Base-by-base conservation (phyloP, 2,888 invertebrate genomes). In the Agrochola circellaris region DNA sequence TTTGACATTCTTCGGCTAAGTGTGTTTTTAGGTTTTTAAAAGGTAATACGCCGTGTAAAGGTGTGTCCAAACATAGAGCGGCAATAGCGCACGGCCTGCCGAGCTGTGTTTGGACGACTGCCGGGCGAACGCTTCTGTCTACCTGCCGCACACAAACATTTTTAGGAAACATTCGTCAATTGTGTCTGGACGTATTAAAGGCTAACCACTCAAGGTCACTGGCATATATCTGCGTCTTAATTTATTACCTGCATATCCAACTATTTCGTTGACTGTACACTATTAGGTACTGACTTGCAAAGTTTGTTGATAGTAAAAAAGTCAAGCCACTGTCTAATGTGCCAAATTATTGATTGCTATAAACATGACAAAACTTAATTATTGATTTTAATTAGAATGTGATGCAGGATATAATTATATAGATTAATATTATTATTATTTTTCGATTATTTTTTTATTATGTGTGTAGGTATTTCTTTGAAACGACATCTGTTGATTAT, bases 311-410 rank as follows among this genome's bases (percentile, higher is more conserved):
- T 51, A 26, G 9, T 51, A 75, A 72, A 71, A 30, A 78, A 56
- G 45, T 17, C 45, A 1, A 66, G 15, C 45, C 48, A 74, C 30
- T 64, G 81, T 67, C 51, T 69, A 61, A 75, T 56, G 9, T 48
- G 17, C 3, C n/a, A 75, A 23, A 48, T 26, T 67, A 60, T 66
- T 80, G 61, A 84, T 73, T 79, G 66, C 42, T 51, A 17, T 30
- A 69, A 7, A 38, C 38, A 56, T 51, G 34, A 72, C 45, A 30
- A 76, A 66, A 66, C n/a, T 62, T 68, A 7, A 69, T 74, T 71
- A 48, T 61, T 54, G 17, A 65, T 74, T 81, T 64, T 80, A 74
- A 84, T 84, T 71, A 71, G 13, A 79, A 61, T 17, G 71, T 42
- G 13, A 48, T 58, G 23, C 23, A 61, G 38, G 56, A 66, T 69